Conservation (phyloP, 2,888 invertebrate species). For the Phaedon cochleariae region DNA sequence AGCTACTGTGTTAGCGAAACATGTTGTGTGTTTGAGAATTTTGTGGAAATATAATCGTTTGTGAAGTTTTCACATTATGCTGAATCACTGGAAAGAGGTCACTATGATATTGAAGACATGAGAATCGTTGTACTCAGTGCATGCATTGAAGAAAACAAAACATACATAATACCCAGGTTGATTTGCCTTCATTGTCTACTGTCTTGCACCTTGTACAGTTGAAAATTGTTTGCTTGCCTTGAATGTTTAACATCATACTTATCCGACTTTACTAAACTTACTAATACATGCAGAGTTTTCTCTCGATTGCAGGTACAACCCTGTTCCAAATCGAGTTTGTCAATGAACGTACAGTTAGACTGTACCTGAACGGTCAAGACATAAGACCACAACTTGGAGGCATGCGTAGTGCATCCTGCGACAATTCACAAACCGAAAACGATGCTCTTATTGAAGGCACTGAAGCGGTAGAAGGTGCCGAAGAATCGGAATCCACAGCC, state of each 20-base stretch:
- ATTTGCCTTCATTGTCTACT: no score
- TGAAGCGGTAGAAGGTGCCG: not conserved
- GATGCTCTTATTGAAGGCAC: not conserved
- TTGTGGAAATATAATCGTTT: no score
- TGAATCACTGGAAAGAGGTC: no score
- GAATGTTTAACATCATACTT: not conserved
- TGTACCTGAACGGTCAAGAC: conserved; percentile 53
- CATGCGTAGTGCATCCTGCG: conserved; percentile 21
- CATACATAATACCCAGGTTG: no score
- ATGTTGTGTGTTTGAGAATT: no score
- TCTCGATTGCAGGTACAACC: conserved; percentile 39
- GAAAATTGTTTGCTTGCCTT: no score
- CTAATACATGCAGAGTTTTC: conserved; percentile 8
- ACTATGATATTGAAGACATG: no score
- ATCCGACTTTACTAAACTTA: not conserved
- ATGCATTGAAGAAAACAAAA: no score
- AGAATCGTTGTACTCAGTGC: no score
- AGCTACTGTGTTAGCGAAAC: no score
- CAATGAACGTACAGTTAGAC: conserved; percentile 46
- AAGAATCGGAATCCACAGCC: not conserved
- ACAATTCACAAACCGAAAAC: conserved; percentile 11
- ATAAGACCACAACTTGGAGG: conserved; percentile 50
- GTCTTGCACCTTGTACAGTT: no score
- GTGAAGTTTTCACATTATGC: no score
- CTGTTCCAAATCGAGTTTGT: conserved; percentile 54